Evolutionary conservation across 2,113 vertebrate genomes (phyloP).

Genomic region (Ammodytes dubius): DNA sequence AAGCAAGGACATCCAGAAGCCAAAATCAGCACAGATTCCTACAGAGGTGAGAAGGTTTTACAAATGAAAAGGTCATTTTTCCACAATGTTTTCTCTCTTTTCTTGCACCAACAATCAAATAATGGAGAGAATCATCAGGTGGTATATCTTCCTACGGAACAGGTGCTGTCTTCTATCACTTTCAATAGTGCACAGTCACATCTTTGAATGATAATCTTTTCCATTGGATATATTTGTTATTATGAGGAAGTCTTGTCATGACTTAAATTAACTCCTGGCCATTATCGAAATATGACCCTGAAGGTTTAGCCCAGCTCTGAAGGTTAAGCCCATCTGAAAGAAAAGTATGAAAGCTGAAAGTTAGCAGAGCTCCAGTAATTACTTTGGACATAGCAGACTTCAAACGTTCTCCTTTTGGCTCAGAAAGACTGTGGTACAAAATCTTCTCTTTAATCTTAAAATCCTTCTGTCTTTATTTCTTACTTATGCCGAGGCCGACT

Average conservation of each 20-base stretch:
- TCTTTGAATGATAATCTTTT: background rate
- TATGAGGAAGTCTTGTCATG: background rate
- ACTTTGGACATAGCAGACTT: conserved; percentile 27
- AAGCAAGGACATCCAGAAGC: conserved; percentile 94
- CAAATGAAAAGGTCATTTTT: background rate
- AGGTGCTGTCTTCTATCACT: background rate
- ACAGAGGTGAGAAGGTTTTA: conserved; percentile 88
- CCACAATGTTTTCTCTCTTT: background rate
- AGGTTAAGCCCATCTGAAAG: background rate
- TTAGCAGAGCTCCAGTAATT: conserved; percentile 34
- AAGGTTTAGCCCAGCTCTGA: background rate
- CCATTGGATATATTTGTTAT: too few species aligned
- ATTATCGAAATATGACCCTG: background rate
- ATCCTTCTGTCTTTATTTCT: conserved; percentile 8
- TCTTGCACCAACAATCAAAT: background rate
- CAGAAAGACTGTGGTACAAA: conserved; percentile 6
- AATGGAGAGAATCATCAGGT: background rate
- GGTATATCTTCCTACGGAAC: background rate
- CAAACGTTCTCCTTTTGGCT: conserved; percentile 30
- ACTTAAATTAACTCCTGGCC: background rate
- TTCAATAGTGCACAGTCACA: background rate
- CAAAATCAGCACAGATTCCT: conserved; percentile 90
- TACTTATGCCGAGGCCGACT: background rate
- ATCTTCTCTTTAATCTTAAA: conserved; percentile 45
- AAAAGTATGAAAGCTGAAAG: conserved; percentile 22